Percentiles rank a stretch among this genome's conserved stretches.
Conservation (phyloP, 2,888 invertebrate species). For the Ceratothoa steindachneri region DNA sequence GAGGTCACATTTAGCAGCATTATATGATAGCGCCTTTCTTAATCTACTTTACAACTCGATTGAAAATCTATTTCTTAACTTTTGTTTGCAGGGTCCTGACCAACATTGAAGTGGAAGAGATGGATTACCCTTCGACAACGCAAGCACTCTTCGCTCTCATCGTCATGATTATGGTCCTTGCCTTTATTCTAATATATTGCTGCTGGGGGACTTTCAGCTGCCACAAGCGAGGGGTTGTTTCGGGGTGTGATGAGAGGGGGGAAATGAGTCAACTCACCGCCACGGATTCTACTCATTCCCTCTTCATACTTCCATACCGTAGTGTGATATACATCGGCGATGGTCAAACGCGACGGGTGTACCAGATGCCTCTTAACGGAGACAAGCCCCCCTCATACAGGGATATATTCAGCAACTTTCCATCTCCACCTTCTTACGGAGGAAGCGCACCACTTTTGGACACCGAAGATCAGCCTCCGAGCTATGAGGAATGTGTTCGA, state of each 20-base stretch:
- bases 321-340: slow-evolving; percentile 39
- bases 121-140: slow-evolving; percentile 49
- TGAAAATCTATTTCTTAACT: no score
- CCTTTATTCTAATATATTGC: slow-evolving; percentile 60
- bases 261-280: neutral
- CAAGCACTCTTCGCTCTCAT: slow-evolving; percentile 58
- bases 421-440: slow-evolving; percentile 20
- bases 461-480: neutral
- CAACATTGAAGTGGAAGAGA: no score
- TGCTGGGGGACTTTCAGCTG: slow-evolving; percentile 61
- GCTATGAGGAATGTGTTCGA: neutral
- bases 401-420: slow-evolving; percentile 17
- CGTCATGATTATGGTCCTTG: slow-evolving; percentile 60
- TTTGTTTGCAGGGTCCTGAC: no score
- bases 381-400: slow-evolving; percentile 41
- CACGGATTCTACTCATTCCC: neutral
- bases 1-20: no score
- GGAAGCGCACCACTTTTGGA: neutral
- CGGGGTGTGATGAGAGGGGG: neutral
- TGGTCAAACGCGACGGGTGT: slow-evolving; percentile 27
- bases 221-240: neutral
- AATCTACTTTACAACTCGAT: no score
- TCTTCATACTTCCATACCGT: slow-evolving; percentile 32
- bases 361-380: slow-evolving; percentile 23
- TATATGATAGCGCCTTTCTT: no score